Evolutionary conservation across 2,888 invertebrate genomes (phyloP), one percentile per base, ranked within the genome.

Genomic region (Seira ritae): DNA sequence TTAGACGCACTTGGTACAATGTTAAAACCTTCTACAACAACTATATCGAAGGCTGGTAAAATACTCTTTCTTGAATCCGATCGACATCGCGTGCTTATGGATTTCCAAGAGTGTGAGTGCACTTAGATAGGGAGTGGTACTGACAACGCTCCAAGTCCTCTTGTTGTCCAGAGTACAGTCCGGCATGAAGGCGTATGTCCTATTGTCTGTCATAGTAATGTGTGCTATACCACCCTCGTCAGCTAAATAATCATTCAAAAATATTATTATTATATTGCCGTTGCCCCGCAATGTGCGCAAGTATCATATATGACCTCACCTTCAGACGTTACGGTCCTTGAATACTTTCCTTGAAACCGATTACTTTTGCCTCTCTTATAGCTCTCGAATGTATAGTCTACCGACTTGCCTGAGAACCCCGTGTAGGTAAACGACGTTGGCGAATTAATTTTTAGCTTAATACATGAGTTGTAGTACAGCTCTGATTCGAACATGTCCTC

Each of bases 391-490:
- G n/a, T n/a, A n/a, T n/a, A n/a, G n/a, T n/a, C n/a, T n/a, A n/a
- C n/a, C n/a, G n/a, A n/a, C n/a, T n/a, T n/a, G 4, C 42, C 42
- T 12, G 4, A 4, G 42, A 42, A 42, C 6, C 42, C 42, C 4
- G 12, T 42, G 6, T 8, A 8, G 42, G 6, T 4, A 12, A 42
- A 42, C 6, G 6, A 8, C 6, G 4, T 12, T 42, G 42, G 4
- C 42, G 42, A 8, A 4, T 8, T 4, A 4, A 42, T 42, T 12
- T 42, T 4, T 12, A 19, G 17, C 60, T 60, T 6, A n/a, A 60
- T 6, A n/a, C 60, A 60, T 10, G 60, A 60, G 19, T 60, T n/a
- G 60, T 60, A 60, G 19, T 60, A 60, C n/a, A 60, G 60, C 19
- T 6, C 3, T 6, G n/a, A 6, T n/a, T 60, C 60, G 4, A 3